Conservation (phyloP, 2,888 invertebrate species). For the Parapristionchus giblindavisi region DNA sequence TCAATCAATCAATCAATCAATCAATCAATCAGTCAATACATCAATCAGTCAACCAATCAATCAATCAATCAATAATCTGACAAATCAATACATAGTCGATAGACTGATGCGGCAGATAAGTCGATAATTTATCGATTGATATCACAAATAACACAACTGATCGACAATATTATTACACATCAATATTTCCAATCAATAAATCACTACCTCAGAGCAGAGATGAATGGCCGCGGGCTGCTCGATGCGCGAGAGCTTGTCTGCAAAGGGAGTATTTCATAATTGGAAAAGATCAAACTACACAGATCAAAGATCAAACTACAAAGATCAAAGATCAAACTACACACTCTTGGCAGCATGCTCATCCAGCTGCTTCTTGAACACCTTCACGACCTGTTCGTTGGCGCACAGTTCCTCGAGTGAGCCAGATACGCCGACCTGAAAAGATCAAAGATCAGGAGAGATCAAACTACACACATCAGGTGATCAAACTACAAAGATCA, state of each 20-base stretch:
- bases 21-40: not conserved
- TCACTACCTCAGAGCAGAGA: constrained; percentile 86
- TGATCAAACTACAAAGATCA: not conserved
- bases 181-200: no score
- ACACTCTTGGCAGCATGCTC: constrained; percentile 54
- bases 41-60: not conserved
- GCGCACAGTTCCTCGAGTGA: constrained; percentile 81
- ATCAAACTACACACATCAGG: not conserved
- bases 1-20: not conserved
- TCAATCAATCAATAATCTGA: no score
- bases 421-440: constrained; percentile 50
- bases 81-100: no score
- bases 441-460: not conserved
- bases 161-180: no score
- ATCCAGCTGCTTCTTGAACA: constrained; percentile 81
- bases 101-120: no score
- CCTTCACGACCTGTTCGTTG: constrained; percentile 80
- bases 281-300: not conserved
- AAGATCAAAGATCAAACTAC: not conserved
- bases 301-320: not conserved
- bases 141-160: no score
- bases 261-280: constrained; percentile 1
- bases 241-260: constrained; percentile 87
- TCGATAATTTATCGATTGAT: no score
- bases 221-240: constrained; percentile 90